These are phyloP conservation scores for Neofelis nebulosa DNA, from an alignment of 2,113 vertebrate genomes.

Conservation along the genomic window DNA sequence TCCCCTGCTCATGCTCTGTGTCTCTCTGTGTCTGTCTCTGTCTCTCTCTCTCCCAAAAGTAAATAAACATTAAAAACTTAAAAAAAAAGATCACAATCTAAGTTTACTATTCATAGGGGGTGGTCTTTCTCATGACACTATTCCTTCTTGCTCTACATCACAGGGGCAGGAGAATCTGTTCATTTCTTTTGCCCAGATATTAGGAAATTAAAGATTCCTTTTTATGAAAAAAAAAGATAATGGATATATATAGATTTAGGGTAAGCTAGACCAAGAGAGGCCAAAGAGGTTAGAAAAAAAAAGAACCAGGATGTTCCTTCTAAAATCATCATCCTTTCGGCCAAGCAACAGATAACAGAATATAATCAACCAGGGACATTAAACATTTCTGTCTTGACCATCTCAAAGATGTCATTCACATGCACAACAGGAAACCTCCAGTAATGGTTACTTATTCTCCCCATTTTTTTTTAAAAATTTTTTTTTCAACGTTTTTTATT, in stretches of 20 bases:
- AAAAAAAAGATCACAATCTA: neutral
- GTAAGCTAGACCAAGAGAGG: neutral
- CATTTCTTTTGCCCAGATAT: neutral
- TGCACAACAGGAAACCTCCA: neutral
- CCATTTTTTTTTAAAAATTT: too few relatives aligned
- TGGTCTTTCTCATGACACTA: neutral
- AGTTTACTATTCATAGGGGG: neutral
- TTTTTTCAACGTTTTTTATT: too few relatives aligned
- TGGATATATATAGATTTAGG: neutral
- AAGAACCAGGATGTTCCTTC: neutral
- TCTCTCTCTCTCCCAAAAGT: too few relatives aligned
- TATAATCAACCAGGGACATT: neutral
- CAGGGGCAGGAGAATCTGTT: neutral
- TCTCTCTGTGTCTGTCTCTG: too few relatives aligned
- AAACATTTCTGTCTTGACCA: neutral
- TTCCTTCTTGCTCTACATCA: neutral
- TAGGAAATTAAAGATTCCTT: neutral
- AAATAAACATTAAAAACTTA: too few relatives aligned
- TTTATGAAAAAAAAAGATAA: neutral
- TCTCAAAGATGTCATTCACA: neutral
- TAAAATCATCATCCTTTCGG: neutral
- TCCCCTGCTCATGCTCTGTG: too few relatives aligned
- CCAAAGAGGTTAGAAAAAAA: neutral
- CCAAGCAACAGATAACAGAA: neutral
- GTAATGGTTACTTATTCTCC: neutral